Conservation (phyloP, 2,797 vertebrate genomes). For the Sebastes minor region DNA sequence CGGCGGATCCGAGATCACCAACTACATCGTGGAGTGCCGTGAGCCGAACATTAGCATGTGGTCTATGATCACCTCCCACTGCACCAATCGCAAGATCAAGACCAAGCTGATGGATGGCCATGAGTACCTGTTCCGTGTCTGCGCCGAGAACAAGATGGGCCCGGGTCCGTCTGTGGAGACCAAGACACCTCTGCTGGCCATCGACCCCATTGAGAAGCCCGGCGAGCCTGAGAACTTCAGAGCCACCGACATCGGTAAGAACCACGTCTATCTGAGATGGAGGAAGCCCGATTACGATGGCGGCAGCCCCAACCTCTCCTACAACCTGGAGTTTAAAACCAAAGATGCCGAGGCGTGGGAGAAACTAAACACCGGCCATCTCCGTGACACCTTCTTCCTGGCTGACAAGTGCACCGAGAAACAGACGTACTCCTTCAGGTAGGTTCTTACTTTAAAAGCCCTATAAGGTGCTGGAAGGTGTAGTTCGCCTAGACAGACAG, state of each 20-base stretch:
- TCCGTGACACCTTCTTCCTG: constrained; percentile 93
- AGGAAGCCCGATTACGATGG: constrained; percentile 96
- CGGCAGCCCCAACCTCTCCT: constrained; percentile 93
- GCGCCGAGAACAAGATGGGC: constrained; percentile 97
- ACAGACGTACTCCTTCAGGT: constrained; percentile 87
- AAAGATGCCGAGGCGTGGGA: constrained; percentile 94
- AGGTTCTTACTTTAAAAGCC: not conserved
- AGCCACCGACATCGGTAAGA: constrained; percentile 93
- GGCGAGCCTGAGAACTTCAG: constrained; percentile 97
- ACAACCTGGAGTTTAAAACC: constrained; percentile 91
- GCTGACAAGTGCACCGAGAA: constrained; percentile 94
- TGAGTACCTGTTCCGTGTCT: constrained; percentile 97
- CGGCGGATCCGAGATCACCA: constrained; percentile 97
- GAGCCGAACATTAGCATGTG: constrained; percentile 93
- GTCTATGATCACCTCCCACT: constrained; percentile 94
- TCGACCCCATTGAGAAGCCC: constrained; percentile 94
- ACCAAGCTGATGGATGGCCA: constrained; percentile 93
- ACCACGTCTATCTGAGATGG: constrained; percentile 94
- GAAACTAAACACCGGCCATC: constrained; percentile 86
- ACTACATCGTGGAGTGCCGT: constrained; percentile 97
- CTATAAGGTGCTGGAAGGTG: not conserved
- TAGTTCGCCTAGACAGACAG: no score
- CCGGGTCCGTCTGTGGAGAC: constrained; percentile 92
- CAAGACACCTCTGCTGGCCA: constrained; percentile 92
- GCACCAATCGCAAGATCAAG: constrained; percentile 94